A percentile compares a stretch with the other conserved stretches of the same genome.
Evolutionary conservation across 2,888 invertebrate genomes (phyloP).

Genomic region (Nineta flava): DNA sequence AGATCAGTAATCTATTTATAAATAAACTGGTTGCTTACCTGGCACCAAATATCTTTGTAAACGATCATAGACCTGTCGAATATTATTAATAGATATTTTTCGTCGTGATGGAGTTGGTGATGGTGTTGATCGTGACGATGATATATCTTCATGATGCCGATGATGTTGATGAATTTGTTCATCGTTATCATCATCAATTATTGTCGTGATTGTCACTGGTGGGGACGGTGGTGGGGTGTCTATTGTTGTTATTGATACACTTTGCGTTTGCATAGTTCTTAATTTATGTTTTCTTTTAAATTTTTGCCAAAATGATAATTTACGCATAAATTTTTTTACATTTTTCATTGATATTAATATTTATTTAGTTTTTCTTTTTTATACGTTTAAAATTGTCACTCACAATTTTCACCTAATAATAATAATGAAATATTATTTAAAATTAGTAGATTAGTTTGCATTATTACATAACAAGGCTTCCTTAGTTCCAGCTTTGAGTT

Average conservation of each 20-base stretch:
- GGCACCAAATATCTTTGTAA: conserved; percentile 21
- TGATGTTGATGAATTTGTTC: neutral
- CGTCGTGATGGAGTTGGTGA: conserved; percentile 23
- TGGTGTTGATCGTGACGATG: conserved; percentile 32
- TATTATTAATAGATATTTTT: conserved; percentile 17
- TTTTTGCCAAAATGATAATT: neutral
- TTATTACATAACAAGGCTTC: too few species aligned
- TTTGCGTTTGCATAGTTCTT: neutral
- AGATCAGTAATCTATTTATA: too few species aligned
- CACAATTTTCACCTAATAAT: too few species aligned
- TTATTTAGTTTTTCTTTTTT: too few species aligned
- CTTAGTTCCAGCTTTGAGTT: too few species aligned
- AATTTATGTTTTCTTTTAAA: neutral
- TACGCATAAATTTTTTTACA: neutral
- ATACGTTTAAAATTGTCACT: too few species aligned
- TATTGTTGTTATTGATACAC: neutral
- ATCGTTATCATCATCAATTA: neutral
- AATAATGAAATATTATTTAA: too few species aligned
- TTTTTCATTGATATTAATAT: neutral
- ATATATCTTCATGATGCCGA: neutral
- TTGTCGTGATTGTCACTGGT: neutral
- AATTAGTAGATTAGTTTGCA: too few species aligned
- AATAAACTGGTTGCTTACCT: conserved; percentile 7
- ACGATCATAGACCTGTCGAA: conserved; percentile 20
- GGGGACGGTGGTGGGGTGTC: neutral